Evolutionary conservation across 2,797 vertebrate genomes (phyloP).

Genomic region (Pteropus rufus): DNA sequence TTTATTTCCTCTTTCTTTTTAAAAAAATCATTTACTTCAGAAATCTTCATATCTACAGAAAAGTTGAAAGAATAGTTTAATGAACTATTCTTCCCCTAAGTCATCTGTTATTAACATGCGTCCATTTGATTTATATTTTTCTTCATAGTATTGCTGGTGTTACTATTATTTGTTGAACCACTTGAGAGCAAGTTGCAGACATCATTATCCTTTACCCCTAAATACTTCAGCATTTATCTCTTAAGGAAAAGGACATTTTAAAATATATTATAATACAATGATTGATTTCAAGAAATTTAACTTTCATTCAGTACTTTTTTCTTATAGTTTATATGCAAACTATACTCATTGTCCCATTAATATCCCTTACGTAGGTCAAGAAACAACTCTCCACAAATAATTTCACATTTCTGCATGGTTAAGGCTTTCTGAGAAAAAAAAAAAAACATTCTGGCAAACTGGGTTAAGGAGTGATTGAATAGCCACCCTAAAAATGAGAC

Average conservation of each 20-base stretch:
- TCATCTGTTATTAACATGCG: background rate
- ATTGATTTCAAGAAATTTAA: slow-evolving; percentile 20
- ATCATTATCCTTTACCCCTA: background rate
- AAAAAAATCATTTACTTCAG: background rate
- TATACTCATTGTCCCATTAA: background rate
- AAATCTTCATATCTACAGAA: background rate
- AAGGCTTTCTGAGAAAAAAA: background rate
- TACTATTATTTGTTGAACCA: background rate
- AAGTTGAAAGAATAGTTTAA: background rate
- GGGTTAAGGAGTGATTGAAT: background rate
- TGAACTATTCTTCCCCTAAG: background rate
- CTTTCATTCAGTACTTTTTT: background rate
- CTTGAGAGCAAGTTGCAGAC: background rate
- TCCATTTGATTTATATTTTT: background rate
- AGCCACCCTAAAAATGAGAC: background rate
- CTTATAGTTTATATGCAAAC: background rate
- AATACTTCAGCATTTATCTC: background rate
- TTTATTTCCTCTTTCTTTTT: background rate
- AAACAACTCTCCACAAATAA: background rate
- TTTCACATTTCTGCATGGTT: background rate
- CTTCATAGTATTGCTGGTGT: background rate
- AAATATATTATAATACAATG: background rate
- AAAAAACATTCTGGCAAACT: background rate
- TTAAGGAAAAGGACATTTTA: background rate
- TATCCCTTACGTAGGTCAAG: background rate